phyloP scores from a whole-genome alignment of 2,888 invertebrate species.

The Brachynemurus nebulosus region DNA sequence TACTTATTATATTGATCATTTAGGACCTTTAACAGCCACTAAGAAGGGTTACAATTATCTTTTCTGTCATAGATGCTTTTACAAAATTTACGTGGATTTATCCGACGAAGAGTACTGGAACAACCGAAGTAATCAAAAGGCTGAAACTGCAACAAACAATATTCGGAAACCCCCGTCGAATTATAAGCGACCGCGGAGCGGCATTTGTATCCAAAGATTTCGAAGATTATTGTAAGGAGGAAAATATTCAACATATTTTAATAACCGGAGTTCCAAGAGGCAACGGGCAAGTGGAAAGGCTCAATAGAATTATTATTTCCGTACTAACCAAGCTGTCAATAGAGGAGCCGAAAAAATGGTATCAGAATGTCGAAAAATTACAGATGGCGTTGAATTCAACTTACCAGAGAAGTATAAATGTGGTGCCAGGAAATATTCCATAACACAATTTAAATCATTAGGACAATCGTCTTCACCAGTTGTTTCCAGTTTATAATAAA shows the following conservation, averaged over 20 bases:
- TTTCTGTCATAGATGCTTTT: constrained; percentile 25
- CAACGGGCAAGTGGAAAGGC: constrained; percentile 3
- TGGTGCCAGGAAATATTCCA: no score
- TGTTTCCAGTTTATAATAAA: no score
- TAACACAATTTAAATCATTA: no score
- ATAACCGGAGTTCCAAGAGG: background rate
- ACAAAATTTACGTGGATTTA: constrained; percentile 27
- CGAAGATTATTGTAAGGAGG: background rate
- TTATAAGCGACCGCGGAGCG: background rate
- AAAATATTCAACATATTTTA: background rate
- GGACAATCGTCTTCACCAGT: no score
- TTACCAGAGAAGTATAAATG: constrained; percentile 12
- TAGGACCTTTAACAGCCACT: no score
- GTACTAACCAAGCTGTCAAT: constrained; percentile 7
- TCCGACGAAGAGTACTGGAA: constrained; percentile 22
- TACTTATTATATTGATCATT: no score
- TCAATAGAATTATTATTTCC: background rate
- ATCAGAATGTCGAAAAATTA: background rate
- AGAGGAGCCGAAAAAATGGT: constrained; percentile 1
- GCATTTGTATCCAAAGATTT: constrained; percentile 1
- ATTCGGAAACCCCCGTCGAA: background rate
- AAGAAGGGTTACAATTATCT: no score
- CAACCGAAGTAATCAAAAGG: background rate
- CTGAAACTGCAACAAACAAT: background rate
- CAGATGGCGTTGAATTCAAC: constrained; percentile 8